A percentile compares a stretch with the other conserved stretches of the same genome.
Conservation (phyloP, 2,113 vertebrate genomes). For the Aldabrachelys gigantea region DNA sequence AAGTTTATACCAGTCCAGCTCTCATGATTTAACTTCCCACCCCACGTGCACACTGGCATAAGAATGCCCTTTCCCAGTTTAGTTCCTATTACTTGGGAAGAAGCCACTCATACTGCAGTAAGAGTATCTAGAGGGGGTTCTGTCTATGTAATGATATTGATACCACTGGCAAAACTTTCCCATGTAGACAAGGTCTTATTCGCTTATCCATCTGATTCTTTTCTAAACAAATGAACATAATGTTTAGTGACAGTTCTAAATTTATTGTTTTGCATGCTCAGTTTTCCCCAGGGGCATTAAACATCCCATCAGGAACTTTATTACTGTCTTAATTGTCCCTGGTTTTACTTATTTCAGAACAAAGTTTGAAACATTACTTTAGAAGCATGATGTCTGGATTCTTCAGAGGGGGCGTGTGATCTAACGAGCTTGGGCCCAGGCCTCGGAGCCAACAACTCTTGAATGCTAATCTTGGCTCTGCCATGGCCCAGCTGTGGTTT, state of each 20-base stretch:
- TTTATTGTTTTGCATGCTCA: not conserved
- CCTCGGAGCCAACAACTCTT: not conserved
- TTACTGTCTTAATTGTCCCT: conserved; percentile 22
- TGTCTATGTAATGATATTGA: not conserved
- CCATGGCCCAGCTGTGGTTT: conserved; percentile 14
- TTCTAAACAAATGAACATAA: conserved; percentile 1
- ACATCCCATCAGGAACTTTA: conserved; percentile 16
- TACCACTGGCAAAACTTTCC: not conserved
- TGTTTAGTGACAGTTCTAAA: conserved; percentile 16
- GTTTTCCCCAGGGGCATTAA: not conserved
- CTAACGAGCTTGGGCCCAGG: not conserved
- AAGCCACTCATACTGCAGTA: not conserved
- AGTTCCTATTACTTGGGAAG: not conserved
- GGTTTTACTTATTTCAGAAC: not conserved
- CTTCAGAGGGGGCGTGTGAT: conserved; percentile 14
- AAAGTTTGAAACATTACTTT: conserved; percentile 41
- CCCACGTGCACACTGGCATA: not conserved
- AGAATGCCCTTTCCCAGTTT: not conserved
- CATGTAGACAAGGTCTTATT: not conserved
- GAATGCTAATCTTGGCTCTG: not conserved
- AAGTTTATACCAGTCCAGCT: not conserved
- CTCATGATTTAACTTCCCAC: not conserved
- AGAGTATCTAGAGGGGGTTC: not conserved
- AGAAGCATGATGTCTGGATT: not conserved
- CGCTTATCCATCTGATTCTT: not conserved